phyloP scores from a whole-genome alignment of 2,113 vertebrate genomes.

The Himantopus leucocephalus region DNA sequence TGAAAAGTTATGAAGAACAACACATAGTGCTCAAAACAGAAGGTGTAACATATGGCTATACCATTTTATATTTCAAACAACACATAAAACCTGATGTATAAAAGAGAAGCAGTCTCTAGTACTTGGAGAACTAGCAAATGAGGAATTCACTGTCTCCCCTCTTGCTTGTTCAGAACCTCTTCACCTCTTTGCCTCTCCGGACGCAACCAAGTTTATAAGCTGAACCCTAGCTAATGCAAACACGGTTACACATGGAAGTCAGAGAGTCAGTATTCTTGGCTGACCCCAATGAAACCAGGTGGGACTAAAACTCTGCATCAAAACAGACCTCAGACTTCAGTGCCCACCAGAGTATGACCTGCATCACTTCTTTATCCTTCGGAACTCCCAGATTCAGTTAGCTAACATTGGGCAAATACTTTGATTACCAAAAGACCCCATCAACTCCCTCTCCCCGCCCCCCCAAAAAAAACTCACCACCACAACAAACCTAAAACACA shows the following conservation, averaged over 20 bases:
- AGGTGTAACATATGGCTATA: not conserved
- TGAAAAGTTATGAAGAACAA: not conserved
- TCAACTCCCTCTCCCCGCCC: fast-evolving
- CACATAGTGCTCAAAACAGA: not conserved
- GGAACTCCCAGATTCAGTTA: not conserved
- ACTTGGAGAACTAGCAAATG: not conserved
- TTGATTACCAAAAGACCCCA: not conserved
- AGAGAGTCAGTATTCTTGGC: not conserved
- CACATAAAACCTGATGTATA: not conserved
- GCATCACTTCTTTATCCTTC: not conserved
- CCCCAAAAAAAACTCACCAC: not conserved
- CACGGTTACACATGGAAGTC: not conserved
- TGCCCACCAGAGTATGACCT: not conserved
- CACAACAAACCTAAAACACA: not conserved
- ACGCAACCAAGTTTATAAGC: not conserved
- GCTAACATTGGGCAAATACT: not conserved
- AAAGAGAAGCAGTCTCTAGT: not conserved
- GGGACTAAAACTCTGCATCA: not conserved
- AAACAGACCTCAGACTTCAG: not conserved
- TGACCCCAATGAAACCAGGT: not conserved
- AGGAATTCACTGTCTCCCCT: not conserved
- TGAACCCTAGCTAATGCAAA: not conserved
- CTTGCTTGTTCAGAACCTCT: not conserved
- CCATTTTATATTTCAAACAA: not conserved
- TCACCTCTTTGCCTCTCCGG: not conserved